Percentiles rank a stretch among this genome's conserved stretches.
These are phyloP conservation scores for Microplitis deprimator DNA, from an alignment of 2,888 invertebrate genomes.

Conservation along the genomic window DNA sequence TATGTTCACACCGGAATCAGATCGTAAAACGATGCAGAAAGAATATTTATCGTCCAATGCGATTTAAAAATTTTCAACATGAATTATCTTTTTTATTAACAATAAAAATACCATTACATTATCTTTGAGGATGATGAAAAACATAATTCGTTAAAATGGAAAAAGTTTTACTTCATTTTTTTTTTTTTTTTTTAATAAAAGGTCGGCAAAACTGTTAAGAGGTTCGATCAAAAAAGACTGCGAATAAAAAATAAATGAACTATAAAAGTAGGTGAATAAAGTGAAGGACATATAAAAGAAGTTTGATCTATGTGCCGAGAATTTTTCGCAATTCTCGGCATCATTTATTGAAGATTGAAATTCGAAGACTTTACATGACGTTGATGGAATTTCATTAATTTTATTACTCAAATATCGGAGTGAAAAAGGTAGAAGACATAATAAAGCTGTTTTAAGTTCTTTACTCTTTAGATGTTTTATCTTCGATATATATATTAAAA, in stretches of 20 bases:
- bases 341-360: conserved; percentile 65
- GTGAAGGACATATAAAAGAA: conserved; percentile 24
- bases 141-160: conserved; percentile 42
- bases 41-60: conserved; percentile 44
- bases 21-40: conserved; percentile 47
- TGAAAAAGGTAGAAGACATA: conserved; percentile 33
- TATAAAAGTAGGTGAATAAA: conserved; percentile 32
- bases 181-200: conserved; percentile 13
- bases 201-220: neutral
- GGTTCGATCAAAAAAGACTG: conserved; percentile 13
- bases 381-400: conserved; percentile 69
- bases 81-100: neutral
- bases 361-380: conserved; percentile 55
- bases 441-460: conserved; percentile 15
- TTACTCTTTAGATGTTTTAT: neutral
- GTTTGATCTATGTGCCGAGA: conserved; percentile 33
- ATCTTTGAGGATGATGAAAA: conserved; percentile 1
- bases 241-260: conserved; percentile 26
- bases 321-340: conserved; percentile 41
- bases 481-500: conserved; percentile 20
- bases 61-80: neutral
- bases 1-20: neutral
- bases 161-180: conserved; percentile 1
- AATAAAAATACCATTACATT: neutral
- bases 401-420: conserved; percentile 68